phyloP scores from a whole-genome alignment of 2,113 vertebrate genomes.

The Rhinoptilus africanus region DNA sequence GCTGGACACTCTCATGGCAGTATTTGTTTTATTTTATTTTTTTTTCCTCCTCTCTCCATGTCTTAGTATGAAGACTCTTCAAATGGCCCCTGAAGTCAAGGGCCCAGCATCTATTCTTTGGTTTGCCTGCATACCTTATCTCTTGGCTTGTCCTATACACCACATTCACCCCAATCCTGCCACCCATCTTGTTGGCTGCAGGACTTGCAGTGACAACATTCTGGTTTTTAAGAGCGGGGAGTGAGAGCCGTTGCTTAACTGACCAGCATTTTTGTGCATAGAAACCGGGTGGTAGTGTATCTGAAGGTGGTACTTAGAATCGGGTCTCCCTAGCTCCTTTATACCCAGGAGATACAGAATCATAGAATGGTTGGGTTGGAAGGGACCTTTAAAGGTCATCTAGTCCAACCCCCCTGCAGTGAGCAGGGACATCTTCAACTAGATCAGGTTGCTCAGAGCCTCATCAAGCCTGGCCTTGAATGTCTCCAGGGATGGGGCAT shows the following conservation, averaged over 20 bases:
- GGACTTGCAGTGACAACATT: neutral
- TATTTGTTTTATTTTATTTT: neutral
- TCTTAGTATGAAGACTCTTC: neutral
- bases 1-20: no score
- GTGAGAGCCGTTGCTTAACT: neutral
- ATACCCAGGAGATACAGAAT: neutral
- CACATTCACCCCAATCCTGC: neutral
- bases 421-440: no score
- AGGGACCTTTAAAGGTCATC: no score
- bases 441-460: no score
- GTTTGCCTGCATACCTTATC: neutral
- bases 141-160: neutral
- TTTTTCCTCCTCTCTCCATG: neutral
- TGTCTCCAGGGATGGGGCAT: no score
- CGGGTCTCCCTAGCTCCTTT: neutral
- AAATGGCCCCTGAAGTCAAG: neutral
- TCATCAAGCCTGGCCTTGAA: no score
- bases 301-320: neutral
- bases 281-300: neutral
- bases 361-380: no score
- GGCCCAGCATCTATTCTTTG: neutral
- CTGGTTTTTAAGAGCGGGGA: neutral
- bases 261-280: neutral
- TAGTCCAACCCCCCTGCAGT: no score
- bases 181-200: neutral